Base-by-base conservation (phyloP, 2,113 vertebrate species). In the Bubalus kerabau region DNA sequence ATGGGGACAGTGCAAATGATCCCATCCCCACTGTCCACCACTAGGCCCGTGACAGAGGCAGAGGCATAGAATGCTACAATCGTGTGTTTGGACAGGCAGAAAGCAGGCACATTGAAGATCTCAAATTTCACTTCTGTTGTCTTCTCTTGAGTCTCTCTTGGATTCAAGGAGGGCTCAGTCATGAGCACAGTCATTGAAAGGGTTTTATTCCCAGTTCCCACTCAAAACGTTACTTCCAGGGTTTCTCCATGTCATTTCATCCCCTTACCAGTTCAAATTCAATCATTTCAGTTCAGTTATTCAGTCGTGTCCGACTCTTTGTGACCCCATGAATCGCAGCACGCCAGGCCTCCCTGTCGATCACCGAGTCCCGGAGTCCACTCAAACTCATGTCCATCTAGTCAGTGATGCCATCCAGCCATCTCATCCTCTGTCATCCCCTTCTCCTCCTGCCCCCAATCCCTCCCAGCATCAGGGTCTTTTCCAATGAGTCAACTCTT, bases 71-170 rank as follows among this genome's bases (percentile, higher is more conserved):
- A 97, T 1, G 98, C 97, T 67, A 96, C 95, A 2, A 97, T 64
- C 0, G 93, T 93, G 0, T 80, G 97, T 84, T 98, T 98, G 43
- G 96, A 97, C 48, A 98, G 0, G 15, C 97, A 97, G 82, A 99
- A 97, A 7, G 83, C 98, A 52, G 98, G 98, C 21, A 98, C 96
- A 2, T 80, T 36, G 0, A 98, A 86, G 28, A 74, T 94, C 97
- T 99, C 97, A 0, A 98, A 98, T 40, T 98, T 97, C 56, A 98
- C 48, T 86, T 99, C 98, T 0, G 85, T 96, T 7, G 82, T 89
- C 85, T 97, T 98, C 21, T 97, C 97, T 64, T 86, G 16, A 24
- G 36, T 60, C 19, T 92, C 12, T 5, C 78, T 85, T 3, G 98
- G 97, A 32, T 98, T 98, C 11, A 98, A 98, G 0, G 97, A 98